Base-by-base conservation (phyloP, 2,888 invertebrate species). In the Micropterix aruncella region DNA sequence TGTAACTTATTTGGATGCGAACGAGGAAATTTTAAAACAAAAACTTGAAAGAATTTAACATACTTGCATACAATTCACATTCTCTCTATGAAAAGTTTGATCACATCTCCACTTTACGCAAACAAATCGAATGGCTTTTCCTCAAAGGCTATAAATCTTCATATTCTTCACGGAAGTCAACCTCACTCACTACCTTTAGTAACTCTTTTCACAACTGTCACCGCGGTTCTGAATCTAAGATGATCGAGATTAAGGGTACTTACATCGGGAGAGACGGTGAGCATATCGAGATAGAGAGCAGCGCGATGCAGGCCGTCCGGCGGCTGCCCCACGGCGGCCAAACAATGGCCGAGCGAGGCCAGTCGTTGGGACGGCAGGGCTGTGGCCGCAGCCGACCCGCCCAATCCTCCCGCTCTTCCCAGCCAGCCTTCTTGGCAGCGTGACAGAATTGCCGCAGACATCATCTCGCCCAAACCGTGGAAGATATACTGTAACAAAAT, bases 391-490 rank as follows among this genome's bases (percentile, higher is more conserved):
- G 40, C 46, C 15, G 46, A 41, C 15, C 37, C 40, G 40, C 42
- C 46, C 5, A 12, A 5, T 7, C 27, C 7, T 12, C 5, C 27
- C 27, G 27, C 7, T 12, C 7, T 27, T 5, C 53, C 54, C 16
- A 46, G 40, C 47, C 53, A 16, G 50, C 55, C 44, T 49, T 54
- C 49, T 49, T 54, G 43, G 56, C 66, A 65, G 48, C 65, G 62
- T 70, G 70, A 59, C 55, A 73, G 62, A 55, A 73, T 64, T 38
- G 83, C 83, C 50, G 83, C 79, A 0, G 86, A 79, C 60, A 86
- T 79, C 57, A 88, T 70, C 61, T 84, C 84, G 2, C 94, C 94
- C 18, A 96, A 68, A 1, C 93, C 93, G 63, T 88, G 86, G 65
- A 93, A 86, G 49, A 93, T 81, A 60, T 93, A 94, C 83, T 91